Conservation (phyloP, 2,113 vertebrate species). For the Ailurus styani region DNA sequence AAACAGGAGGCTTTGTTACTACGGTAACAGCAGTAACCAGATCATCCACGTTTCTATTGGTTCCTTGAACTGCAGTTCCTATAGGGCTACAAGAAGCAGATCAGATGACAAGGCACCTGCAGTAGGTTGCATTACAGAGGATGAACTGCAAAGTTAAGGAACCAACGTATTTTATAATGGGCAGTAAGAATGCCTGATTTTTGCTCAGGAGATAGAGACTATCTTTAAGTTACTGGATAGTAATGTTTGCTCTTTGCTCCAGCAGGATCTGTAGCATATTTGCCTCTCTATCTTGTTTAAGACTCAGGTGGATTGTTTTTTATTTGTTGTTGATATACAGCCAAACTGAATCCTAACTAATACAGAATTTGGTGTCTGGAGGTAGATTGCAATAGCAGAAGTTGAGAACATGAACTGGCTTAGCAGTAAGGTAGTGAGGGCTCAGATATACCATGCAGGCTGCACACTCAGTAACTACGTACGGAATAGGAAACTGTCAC, state of each 20-base stretch:
- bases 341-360: not conserved
- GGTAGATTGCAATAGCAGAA: not conserved
- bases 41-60: not conserved
- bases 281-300: not conserved
- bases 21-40: no score
- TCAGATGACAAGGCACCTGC: not conserved
- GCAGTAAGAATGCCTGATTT: not conserved
- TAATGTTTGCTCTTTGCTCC: not conserved
- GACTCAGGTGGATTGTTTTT: not conserved
- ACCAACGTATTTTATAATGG: not conserved
- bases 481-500: not conserved
- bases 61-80: not conserved
- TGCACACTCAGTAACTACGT: not conserved
- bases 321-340: not conserved
- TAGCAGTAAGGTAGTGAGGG: not conserved
- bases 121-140: not conserved
- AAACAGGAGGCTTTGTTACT: not conserved
- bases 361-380: not conserved
- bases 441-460: not conserved
- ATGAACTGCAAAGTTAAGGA: not conserved
- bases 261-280: not conserved
- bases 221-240: not conserved
- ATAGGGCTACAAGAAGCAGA: accelerated
- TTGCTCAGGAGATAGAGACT: not conserved
- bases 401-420: not conserved